Conservation (phyloP, 2,113 vertebrate species). For the Epinephelus fuscoguttatus region DNA sequence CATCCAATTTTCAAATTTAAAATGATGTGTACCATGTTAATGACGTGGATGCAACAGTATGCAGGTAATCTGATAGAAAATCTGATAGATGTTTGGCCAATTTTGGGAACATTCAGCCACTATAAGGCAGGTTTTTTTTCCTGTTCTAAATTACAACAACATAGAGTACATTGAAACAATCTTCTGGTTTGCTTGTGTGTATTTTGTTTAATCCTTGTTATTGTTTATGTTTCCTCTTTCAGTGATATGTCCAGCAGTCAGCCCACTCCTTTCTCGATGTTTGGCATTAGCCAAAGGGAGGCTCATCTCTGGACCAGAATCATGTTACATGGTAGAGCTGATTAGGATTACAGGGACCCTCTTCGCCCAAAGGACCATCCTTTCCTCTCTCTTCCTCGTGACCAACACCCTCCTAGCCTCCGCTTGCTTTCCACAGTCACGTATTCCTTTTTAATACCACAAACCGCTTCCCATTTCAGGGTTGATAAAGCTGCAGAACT, state of each 20-base stretch:
- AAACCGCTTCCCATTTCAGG: constrained; percentile 70
- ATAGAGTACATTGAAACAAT: too few relatives aligned
- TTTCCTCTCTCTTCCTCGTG: constrained; percentile 9
- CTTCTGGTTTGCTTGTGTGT: not conserved
- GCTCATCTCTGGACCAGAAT: constrained; percentile 15
- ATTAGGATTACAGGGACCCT: constrained; percentile 45
- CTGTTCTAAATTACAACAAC: too few relatives aligned
- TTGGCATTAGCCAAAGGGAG: constrained; percentile 1
- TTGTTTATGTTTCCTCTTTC: constrained; percentile 10
- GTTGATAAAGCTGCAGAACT: constrained; percentile 66
- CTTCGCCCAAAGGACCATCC: constrained; percentile 20
- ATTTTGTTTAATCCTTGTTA: constrained; percentile 1
- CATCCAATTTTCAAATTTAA: too few relatives aligned
- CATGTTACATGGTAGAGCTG: constrained; percentile 27
- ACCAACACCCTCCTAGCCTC: constrained; percentile 22
- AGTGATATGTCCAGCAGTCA: not conserved
- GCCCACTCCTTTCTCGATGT: not conserved
- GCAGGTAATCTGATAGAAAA: too few relatives aligned
- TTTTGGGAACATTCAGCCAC: too few relatives aligned
- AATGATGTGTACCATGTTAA: too few relatives aligned
- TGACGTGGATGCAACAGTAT: too few relatives aligned
- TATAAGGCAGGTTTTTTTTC: too few relatives aligned
- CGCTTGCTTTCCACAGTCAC: constrained; percentile 39
- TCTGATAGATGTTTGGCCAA: too few relatives aligned
- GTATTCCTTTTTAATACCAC: constrained; percentile 64